phyloP scores from a whole-genome alignment of 2,797 vertebrate genomes.

The Sebastes hopkinsi region DNA sequence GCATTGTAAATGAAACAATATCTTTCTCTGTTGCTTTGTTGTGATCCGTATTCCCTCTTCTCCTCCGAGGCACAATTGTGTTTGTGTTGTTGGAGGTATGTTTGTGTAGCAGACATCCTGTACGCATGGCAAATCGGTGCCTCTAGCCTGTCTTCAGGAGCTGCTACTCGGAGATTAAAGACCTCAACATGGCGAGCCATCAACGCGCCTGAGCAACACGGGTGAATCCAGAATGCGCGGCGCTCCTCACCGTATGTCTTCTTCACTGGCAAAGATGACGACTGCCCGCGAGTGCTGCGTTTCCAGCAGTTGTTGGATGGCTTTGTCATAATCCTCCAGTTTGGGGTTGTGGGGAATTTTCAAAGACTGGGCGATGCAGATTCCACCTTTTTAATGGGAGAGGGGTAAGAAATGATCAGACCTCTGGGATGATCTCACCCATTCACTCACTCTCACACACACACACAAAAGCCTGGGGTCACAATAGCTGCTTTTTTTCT shows the following conservation, averaged over 20 bases:
- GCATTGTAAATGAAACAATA: constrained; percentile 66
- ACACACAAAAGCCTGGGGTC: constrained; percentile 43
- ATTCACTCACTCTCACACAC: constrained; percentile 24
- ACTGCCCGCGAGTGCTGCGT: constrained; percentile 90
- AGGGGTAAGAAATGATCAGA: constrained; percentile 59
- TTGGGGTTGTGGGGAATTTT: constrained; percentile 92
- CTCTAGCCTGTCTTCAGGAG: constrained; percentile 59
- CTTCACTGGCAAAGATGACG: constrained; percentile 93
- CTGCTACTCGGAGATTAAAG: constrained; percentile 68
- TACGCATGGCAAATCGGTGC: constrained; percentile 52
- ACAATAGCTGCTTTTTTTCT: constrained; percentile 14
- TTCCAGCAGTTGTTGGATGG: constrained; percentile 92
- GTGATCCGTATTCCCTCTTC: constrained; percentile 48
- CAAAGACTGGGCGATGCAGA: constrained; percentile 95
- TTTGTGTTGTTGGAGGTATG: constrained; percentile 66
- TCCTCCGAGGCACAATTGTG: constrained; percentile 54
- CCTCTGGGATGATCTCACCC: constrained; percentile 34
- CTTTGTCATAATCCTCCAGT: constrained; percentile 90
- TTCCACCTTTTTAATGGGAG: constrained; percentile 84
- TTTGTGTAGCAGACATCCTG: constrained; percentile 57
- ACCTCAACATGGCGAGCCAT: constrained; percentile 50
- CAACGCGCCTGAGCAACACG: constrained; percentile 32
- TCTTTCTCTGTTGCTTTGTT: constrained; percentile 51
- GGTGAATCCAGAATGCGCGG: constrained; percentile 27
- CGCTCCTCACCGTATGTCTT: constrained; percentile 91